A percentile compares a stretch with the other conserved stretches of the same genome.
These are phyloP conservation scores for Anarsia innoxiella DNA, from an alignment of 2,888 invertebrate species.

Conservation along the genomic window DNA sequence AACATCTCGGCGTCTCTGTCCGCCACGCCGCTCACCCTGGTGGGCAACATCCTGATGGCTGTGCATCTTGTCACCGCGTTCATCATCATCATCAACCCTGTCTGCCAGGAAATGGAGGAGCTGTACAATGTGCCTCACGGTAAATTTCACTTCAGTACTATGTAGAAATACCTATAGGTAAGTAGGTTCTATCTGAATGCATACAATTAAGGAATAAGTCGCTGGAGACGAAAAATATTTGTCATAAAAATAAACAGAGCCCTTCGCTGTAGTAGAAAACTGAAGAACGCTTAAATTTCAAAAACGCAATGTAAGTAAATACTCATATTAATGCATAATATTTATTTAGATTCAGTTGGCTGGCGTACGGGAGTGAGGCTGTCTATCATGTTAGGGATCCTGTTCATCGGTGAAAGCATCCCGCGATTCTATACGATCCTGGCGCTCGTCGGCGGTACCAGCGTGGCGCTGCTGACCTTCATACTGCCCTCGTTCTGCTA, in stretches of 20 bases:
- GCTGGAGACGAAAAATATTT: no score
- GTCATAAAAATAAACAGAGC: no score
- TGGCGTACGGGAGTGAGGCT: conserved; percentile 76
- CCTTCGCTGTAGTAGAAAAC: no score
- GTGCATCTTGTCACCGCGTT: conserved; percentile 80
- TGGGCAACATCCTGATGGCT: conserved; percentile 78
- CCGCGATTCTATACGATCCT: conserved; percentile 82
- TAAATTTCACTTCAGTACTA: no score
- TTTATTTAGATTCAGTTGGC: conserved; percentile 72
- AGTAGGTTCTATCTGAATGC: no score
- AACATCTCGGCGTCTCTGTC: conserved; percentile 76
- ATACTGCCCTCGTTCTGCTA: conserved; percentile 81
- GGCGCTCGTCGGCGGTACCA: conserved; percentile 81
- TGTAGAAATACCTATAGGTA: no score
- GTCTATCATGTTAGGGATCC: conserved; percentile 71
- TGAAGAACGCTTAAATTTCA: no score
- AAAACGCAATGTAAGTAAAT: background rate
- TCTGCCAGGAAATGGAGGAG: conserved; percentile 81
- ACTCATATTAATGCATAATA: background rate
- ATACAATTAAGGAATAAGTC: no score
- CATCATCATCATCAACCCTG: conserved; percentile 81
- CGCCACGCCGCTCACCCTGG: conserved; percentile 67
- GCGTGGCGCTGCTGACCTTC: conserved; percentile 79
- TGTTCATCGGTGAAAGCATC: conserved; percentile 80
- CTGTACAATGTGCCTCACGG: conserved; percentile 76